Evolutionary conservation across 1,140 invertebrate species (phyloP), one percentile per base, ranked within the genome.

Genomic region (Amphibalanus amphitrite): DNA sequence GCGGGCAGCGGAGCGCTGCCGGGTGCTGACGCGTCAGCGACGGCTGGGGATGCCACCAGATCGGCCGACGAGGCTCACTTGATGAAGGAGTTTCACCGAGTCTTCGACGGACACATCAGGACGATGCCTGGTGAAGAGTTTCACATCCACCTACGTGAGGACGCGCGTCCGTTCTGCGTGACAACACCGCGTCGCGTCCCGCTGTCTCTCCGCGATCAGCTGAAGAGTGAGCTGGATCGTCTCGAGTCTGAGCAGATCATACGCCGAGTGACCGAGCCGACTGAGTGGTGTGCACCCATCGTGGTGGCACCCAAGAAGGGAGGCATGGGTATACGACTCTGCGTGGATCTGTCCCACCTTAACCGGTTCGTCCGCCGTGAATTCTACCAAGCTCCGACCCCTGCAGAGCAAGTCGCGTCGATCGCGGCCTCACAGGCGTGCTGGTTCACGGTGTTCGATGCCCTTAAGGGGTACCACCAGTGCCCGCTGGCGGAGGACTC

Each of bases 381-480:
- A 23, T 26, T 23, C 23, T 65, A 65, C 64, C 64, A 65, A 23
- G 26, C 23, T 4, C 23, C 23, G 25, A 59, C 47, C 13, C 47
- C 47, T 25, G 47, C 47, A 59, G 47, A 59, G 25, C 13, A 13
- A 59, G 20, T 65, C 64, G 64, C 64, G 64, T 65, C 64, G 4
- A 65, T 65, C 64, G 64, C 20, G 6, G 6, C 3, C 23, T n/a
- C 23, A 4, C 23, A 74, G 25, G 73, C 72, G 29, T 28, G 30
- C n/a, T 38, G 64, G 29, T 75, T 74, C 38, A 70, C 69, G 23
- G 75, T 73, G 30, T 69, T 77, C 28, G 76, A 76, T 68, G 29
- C 72, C 20, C 73, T 72, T 30, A 26, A 68, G 33, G 75, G 75
- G 23, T 77, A 74, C 69, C 76, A 68, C 59, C 74, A 76, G 71